These are phyloP conservation scores for Eudyptes chrysolophus DNA, from an alignment of 2,113 vertebrate genomes.

Conservation along the genomic window DNA sequence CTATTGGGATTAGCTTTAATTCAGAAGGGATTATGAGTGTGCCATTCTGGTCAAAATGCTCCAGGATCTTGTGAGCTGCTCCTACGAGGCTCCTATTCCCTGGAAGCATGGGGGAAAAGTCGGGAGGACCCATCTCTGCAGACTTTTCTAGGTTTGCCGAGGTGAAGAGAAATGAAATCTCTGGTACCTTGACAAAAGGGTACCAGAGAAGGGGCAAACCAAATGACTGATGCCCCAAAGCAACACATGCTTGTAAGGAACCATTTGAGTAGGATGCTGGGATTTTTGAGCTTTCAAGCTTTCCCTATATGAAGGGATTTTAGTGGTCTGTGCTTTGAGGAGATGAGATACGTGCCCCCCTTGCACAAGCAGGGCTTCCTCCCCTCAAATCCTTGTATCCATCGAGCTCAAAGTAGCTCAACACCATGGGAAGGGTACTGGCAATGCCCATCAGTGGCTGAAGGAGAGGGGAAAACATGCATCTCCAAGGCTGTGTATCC, in stretches of 20 bases:
- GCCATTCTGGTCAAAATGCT: not conserved
- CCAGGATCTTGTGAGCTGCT: not conserved
- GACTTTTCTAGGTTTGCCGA: not conserved
- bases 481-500: not conserved
- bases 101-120: not conserved
- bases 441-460: not conserved
- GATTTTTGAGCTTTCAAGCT: not conserved
- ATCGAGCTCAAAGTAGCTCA: not conserved
- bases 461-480: not conserved
- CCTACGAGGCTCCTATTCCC: accelerated
- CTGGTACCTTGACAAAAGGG: not conserved
- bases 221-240: not conserved
- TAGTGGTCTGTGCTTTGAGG: not conserved
- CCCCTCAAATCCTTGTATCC: not conserved
- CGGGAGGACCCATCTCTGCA: not conserved
- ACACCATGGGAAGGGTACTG: not conserved
- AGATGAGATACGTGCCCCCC: not conserved
- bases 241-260: not conserved
- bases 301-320: not conserved
- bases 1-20: not conserved
- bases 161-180: not conserved
- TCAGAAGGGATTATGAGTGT: not conserved
- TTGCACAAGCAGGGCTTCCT: not conserved
- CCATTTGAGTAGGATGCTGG: not conserved
- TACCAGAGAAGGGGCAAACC: not conserved